These are phyloP conservation scores for Campylomormyrus numenius DNA, from an alignment of 2,113 vertebrate species.

Conservation along the genomic window DNA sequence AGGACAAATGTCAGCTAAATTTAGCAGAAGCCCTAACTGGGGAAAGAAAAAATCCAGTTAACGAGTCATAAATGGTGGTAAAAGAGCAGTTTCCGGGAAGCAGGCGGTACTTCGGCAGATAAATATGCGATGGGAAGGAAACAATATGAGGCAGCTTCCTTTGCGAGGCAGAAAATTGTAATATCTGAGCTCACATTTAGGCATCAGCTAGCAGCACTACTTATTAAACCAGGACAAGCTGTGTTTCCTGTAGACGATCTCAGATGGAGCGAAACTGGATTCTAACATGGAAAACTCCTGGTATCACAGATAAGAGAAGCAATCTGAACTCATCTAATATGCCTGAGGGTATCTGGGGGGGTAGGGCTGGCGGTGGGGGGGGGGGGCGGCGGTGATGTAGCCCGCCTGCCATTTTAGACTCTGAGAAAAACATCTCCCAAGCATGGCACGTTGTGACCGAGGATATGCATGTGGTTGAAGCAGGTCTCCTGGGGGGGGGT, in stretches of 20 bases:
- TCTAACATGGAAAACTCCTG: conserved; percentile 5
- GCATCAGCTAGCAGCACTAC: neutral
- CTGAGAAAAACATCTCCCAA: neutral
- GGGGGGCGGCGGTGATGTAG: neutral
- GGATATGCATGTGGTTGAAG: neutral
- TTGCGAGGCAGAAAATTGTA: neutral
- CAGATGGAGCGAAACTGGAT: neutral
- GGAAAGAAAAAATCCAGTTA: neutral
- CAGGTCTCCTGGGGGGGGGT: conserved; percentile 22
- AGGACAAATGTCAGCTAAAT: neutral
- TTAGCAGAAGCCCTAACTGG: neutral
- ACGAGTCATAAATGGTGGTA: neutral
- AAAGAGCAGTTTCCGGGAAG: neutral
- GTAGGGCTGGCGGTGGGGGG: neutral
- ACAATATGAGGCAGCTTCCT: neutral
- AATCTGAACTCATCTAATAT: conserved; percentile 6
- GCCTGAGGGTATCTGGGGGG: conserved; percentile 7
- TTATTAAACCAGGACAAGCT: neutral
- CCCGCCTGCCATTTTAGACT: neutral
- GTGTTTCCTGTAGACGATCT: neutral
- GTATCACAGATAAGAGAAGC: neutral
- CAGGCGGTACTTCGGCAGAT: neutral
- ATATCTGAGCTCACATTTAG: neutral
- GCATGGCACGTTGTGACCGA: neutral
- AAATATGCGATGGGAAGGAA: neutral